phyloP scores from a whole-genome alignment of 1,140 invertebrate genomes.

The Zaprionus camerounensis region DNA sequence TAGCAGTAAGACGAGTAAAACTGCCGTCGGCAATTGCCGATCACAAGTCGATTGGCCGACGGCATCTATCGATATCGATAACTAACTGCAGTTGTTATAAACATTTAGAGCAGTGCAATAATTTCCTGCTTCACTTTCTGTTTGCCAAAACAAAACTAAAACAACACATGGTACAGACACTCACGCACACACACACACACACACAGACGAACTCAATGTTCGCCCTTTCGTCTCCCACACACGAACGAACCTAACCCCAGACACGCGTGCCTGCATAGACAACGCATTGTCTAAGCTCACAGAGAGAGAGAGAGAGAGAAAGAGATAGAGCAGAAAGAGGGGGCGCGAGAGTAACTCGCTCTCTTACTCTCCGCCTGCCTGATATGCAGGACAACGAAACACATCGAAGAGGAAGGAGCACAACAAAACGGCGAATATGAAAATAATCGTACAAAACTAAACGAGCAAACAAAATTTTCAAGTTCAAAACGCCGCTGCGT shows the following conservation, averaged over 20 bases:
- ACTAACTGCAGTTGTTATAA: constrained; percentile 1
- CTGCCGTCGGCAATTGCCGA: constrained; percentile 9
- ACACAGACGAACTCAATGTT: background rate
- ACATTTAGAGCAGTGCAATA: constrained; percentile 3
- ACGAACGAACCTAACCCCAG: constrained; percentile 50
- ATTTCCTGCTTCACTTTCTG: constrained; percentile 35
- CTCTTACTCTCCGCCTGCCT: background rate
- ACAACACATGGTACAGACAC: constrained; percentile 42
- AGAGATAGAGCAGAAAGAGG: constrained; percentile 13
- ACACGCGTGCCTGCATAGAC: constrained; percentile 49
- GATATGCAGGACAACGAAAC: constrained; percentile 29
- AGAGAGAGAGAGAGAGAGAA: constrained; percentile 18
- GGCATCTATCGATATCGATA: constrained; percentile 7
- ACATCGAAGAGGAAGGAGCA: constrained; percentile 8
- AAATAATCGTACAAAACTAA: constrained; percentile 51
- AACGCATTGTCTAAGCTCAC: constrained; percentile 67
- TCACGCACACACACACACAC: constrained; percentile 21
- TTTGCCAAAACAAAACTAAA: constrained; percentile 53
- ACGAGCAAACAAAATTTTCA: constrained; percentile 75
- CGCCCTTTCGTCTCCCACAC: background rate
- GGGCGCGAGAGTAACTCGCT: background rate
- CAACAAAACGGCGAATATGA: constrained; percentile 31
- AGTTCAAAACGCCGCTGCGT: constrained; percentile 80
- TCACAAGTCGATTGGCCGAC: constrained; percentile 24
- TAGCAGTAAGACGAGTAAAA: background rate